Base-by-base conservation (phyloP, 2,888 invertebrate genomes). In the Pristionchus mayeri region DNA sequence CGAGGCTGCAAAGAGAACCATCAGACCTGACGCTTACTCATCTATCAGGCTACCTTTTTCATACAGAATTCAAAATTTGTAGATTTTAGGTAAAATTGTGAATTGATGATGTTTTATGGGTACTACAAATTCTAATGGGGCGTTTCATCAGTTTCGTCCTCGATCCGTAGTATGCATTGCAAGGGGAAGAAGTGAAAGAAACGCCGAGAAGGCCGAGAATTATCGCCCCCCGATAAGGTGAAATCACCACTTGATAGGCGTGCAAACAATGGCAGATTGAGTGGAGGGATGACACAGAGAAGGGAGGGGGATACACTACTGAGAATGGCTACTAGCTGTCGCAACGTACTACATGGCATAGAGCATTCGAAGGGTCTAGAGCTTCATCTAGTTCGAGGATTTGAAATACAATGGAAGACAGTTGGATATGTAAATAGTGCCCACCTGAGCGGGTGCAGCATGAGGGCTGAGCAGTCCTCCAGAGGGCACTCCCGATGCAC, bases 391-490 rank as follows among this genome's bases (percentile, higher is more conserved):
- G n/a, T n/a, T n/a, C n/a, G n/a, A 44, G 44, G 44, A 44, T n/a
- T n/a, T n/a, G n/a, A n/a, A n/a, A n/a, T n/a, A n/a, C n/a, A n/a
- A 44, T 44, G 13, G 44, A 13, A 44, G 44, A 44, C 13, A 44
- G 44, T 6, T 6, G 13, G 13, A 44, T 44, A 44, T 44, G 44
- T 6, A 13, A 44, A 44, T 44, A 44, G 13, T 9, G 44, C 7
- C 13, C 44, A 67, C 67, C 67, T 37, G 37, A 1, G 67, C 67
- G 37, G 37, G 67, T 37, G 37, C 37, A 7, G 37, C 18, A 40
- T 37, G 34, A 21, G 67, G 67, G n/a, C 37, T 37, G 37, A 67
- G 67, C 0, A 67, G 67, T 50, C 86, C 85, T 50, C 85, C 84
- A 21, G 85, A 78, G 0, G 85, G 44, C 24, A 85, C 27, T 4